Base-by-base conservation (phyloP, 2,888 invertebrate genomes). In the Sympetrum striolatum region DNA sequence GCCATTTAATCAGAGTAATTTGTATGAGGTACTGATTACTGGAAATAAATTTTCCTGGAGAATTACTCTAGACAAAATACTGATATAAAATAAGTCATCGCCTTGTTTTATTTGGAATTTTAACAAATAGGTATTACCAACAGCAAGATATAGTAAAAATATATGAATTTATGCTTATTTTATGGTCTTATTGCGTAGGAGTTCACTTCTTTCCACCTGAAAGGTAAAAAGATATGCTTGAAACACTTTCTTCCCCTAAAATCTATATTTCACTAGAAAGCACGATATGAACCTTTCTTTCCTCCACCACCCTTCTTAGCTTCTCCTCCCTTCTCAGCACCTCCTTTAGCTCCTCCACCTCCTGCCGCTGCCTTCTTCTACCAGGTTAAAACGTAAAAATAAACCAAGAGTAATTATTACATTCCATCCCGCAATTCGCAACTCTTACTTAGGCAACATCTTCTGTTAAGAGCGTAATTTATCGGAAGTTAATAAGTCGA, bases 201-300 rank as follows among this genome's bases (percentile, higher is more conserved):
- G 14, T 60, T 86, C 86, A 86, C 60, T 86, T 86, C 60, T 86
- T 86, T 35, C 86, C 86, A n/a, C 86, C 86, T 86, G 86, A 64
- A 86, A 53, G n/a, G 64, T n/a, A 37, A 37, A 64, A 64, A 60
- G 22, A 2, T 35, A 35, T 18, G 2, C 0, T 12, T 3, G n/a
- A n/a, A 37, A 64, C 1, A 15, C 1, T 15, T 15, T 60, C 44
- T 0, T 44, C 44, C 44, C 44, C 10, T 44, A 44, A 44, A 44
- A 44, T 44, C 6, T 8, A 44, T 8, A 44, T 44, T 44, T 44
- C 44, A 44, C 6, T 10, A 44, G 44, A 44, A 44, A 6, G 2
- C 44, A 44, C 10, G 4, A 8, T 8, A 31, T 15, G 22, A 37
- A 86, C 86, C 86, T 86, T 86, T 86, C 60, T 86, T 86, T 37